A percentile compares a stretch with the other conserved stretches of the same genome.
phyloP scores from a whole-genome alignment of 2,797 vertebrate genomes.

The Lacerta viridis region DNA sequence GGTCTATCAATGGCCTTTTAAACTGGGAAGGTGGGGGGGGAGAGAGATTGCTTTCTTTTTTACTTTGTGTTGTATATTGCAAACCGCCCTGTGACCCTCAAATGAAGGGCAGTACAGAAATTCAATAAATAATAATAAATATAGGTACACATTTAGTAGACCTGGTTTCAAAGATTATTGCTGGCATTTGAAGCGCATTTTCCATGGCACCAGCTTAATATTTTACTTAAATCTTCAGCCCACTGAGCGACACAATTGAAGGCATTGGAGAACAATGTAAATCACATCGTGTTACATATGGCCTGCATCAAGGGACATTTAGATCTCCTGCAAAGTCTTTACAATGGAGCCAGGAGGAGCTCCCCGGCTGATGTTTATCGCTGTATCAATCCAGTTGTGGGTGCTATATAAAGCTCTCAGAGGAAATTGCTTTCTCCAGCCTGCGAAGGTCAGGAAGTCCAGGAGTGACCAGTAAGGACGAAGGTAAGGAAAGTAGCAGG shows the following conservation, averaged over 20 bases:
- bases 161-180: not conserved
- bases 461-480: not conserved
- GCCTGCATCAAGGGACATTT: not conserved
- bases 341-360: not conserved
- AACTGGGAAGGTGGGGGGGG: too few species aligned
- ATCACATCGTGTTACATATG: not conserved
- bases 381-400: too few species aligned
- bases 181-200: not conserved
- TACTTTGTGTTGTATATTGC: too few species aligned
- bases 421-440: not conserved
- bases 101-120: too few species aligned
- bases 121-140: too few species aligned
- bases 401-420: not conserved
- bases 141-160: not conserved
- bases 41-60: too few species aligned
- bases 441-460: too few species aligned
- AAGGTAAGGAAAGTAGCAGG: constrained; percentile 5
- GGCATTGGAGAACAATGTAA: constrained; percentile 53
- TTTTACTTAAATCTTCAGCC: not conserved
- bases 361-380: constrained; percentile 21
- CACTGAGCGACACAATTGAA: not conserved
- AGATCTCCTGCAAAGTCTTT: not conserved
- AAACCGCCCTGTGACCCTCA: too few species aligned
- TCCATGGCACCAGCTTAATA: not conserved
- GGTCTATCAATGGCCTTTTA: too few species aligned